A percentile compares a stretch with the other conserved stretches of the same genome.
Conservation (phyloP, 2,113 vertebrate genomes). For the Abramis brama region DNA sequence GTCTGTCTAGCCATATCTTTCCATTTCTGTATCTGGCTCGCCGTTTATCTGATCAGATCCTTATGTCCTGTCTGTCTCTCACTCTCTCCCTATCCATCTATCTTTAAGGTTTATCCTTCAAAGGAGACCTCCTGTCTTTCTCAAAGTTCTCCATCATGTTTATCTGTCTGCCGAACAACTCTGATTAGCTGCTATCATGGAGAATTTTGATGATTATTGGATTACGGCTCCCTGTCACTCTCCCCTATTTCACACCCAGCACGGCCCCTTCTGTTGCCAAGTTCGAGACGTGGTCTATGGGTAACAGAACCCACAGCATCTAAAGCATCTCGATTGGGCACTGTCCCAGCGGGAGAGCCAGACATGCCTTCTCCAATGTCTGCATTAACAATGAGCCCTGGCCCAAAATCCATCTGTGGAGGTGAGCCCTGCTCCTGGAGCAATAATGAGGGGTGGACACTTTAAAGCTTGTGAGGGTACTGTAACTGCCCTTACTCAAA, state of each 20-base stretch:
- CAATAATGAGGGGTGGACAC: background rate
- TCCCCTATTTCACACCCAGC: slow-evolving; percentile 30
- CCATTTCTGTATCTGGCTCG: background rate
- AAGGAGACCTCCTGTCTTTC: background rate
- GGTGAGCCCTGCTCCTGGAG: background rate
- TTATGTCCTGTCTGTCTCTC: background rate
- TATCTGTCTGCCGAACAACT: background rate
- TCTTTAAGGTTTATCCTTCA: background rate
- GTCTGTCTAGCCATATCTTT: background rate
- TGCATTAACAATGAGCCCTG: slow-evolving; percentile 11
- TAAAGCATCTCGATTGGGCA: background rate
- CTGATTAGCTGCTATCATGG: background rate
- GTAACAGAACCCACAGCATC: background rate
- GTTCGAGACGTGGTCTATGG: background rate
- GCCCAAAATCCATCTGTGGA: slow-evolving; percentile 9
- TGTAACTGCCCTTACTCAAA: background rate
- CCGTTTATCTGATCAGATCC: background rate
- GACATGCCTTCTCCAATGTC: slow-evolving; percentile 20
- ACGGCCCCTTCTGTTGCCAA: background rate
- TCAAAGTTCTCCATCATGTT: background rate
- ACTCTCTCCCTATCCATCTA: background rate
- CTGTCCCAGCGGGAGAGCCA: slow-evolving; percentile 17
- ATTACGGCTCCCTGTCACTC: background rate
- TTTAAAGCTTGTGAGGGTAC: background rate
- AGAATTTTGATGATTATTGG: slow-evolving; percentile 22